Base-by-base conservation (phyloP, 2,113 vertebrate species). In the Petaurus breviceps region DNA sequence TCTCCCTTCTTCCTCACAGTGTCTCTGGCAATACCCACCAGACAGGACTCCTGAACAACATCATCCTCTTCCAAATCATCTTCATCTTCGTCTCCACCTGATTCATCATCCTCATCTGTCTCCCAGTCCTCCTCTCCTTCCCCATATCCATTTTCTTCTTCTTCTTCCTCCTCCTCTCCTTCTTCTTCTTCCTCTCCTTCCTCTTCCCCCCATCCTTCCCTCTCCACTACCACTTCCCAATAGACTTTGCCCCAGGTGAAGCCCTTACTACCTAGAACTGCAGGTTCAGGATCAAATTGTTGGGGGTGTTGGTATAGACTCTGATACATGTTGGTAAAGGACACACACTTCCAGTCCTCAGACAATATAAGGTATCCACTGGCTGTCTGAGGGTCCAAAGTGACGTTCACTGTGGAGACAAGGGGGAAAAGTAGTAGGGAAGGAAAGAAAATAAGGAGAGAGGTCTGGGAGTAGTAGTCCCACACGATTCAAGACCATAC, bases 171-270 rank as follows among this genome's bases (percentile, higher is more conserved):
- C 43, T 26, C 97, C 2, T 96, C 97, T 0, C 95, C 97, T 52
- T 96, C 98, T 90, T 98, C 97, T 0, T 92, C 97, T 10, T 51
- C 96, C 1, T 97, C 98, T 0, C 95, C 96, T 23, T 96, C 97
- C 0, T 97, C 97, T 61, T 97, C 97, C 0, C 92, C 96, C 97
- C 98, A 98, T 89, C 96, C 95, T n/a, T 97, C 97, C 51, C 97
- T 98, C 46, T 99, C 98, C n/a, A 99, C 98, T 84, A 99, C 98
- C 92, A 99, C 99, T 90, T 99, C 99, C 99, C 99, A 99, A 98
- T 99, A 99, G 95, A 97, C 98, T 89, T 99, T 98, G 92, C 99
- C 99, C 23, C 98, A 95, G 95, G 94, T 95, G 84, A 99, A 98
- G 96, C 98, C 98, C 77, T 99, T 99, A 52, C 98, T 99, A 96